Evolutionary conservation across 2,888 invertebrate species (phyloP).

Genomic region (Argyra leucocephala): DNA sequence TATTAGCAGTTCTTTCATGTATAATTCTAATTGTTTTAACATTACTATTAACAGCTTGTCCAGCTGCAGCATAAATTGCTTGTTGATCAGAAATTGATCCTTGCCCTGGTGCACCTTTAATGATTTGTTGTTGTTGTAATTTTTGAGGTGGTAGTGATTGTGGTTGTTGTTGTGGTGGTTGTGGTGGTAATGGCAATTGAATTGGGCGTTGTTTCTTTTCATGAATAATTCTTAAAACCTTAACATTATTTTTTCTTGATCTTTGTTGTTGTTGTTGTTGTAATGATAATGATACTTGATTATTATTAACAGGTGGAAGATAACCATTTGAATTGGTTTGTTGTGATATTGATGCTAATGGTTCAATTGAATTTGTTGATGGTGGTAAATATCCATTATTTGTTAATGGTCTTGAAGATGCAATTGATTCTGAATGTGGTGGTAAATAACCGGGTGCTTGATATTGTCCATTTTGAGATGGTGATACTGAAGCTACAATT

Average conservation of each 20-base stretch:
- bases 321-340: not conserved
- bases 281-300: not conserved
- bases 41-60: not conserved
- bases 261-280: not conserved
- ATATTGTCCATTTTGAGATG: not conserved
- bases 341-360: not conserved
- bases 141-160: not conserved
- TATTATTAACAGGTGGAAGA: not conserved
- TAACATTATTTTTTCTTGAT: not conserved
- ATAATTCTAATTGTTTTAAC: slow-evolving; percentile 4
- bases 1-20: not conserved
- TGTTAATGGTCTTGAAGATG: not conserved
- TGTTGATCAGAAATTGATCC: not conserved
- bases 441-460: not conserved
- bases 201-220: not conserved
- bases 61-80: not conserved
- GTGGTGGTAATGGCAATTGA: not conserved
- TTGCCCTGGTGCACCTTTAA: not conserved
- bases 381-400: slow-evolving; percentile 6
- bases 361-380: not conserved
- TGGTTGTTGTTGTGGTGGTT: not conserved
- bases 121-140: not conserved
- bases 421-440: not conserved
- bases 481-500: not conserved
- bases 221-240: slow-evolving; percentile 2